Conservation (phyloP, 2,888 invertebrate species). For the Drosophila neotestacea region DNA sequence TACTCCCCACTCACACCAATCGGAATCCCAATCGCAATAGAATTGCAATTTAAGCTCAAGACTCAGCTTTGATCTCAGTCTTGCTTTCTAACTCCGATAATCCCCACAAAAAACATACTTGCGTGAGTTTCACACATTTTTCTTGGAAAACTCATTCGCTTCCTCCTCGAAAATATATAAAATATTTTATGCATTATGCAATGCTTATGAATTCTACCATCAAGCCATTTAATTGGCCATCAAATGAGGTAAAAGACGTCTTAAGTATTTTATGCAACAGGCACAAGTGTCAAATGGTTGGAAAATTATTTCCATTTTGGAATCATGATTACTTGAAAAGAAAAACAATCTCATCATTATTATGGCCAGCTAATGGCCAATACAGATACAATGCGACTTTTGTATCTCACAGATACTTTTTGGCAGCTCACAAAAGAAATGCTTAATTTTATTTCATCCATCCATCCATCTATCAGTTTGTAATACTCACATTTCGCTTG, state of each 20-base stretch:
- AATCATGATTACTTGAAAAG: conserved; percentile 14
- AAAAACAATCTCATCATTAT: conserved; percentile 1
- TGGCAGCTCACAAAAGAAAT: conserved; percentile 43
- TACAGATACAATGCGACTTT: conserved; percentile 47
- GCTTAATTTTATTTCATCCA: conserved; percentile 40
- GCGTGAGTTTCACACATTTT: conserved; percentile 58
- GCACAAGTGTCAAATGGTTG: conserved; percentile 13
- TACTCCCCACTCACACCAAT: background rate
- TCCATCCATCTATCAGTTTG: conserved; percentile 22
- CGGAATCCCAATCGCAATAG: conserved; percentile 14
- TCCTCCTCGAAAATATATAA: conserved; percentile 54
- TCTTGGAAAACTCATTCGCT: conserved; percentile 37
- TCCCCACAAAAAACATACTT: conserved; percentile 15
- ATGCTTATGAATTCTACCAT: conserved; percentile 47
- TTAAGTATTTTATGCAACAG: background rate
- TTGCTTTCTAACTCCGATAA: conserved; percentile 60
- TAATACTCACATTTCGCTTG: conserved; percentile 24
- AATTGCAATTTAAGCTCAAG: conserved; percentile 33
- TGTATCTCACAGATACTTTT: conserved; percentile 44
- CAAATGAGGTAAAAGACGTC: conserved; percentile 31
- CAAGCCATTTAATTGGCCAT: conserved; percentile 65
- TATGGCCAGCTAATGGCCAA: background rate
- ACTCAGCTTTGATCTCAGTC: background rate
- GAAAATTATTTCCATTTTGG: conserved; percentile 7
- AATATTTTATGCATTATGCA: conserved; percentile 44